These are phyloP conservation scores for Camptogramma bilineatum DNA, from an alignment of 2,888 invertebrate species.

Conservation along the genomic window DNA sequence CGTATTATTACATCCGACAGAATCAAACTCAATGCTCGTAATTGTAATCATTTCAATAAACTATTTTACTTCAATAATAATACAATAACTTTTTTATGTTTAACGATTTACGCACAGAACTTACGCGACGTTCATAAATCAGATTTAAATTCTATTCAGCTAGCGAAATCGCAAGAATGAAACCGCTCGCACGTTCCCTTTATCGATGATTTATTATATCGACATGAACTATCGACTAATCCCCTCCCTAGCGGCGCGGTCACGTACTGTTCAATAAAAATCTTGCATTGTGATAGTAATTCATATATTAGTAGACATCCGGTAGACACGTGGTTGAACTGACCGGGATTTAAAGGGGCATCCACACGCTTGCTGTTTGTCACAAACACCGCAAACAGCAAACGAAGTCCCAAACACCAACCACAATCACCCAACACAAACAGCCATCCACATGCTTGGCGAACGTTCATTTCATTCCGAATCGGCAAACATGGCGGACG, in stretches of 20 bases:
- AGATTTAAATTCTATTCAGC: slow-evolving; percentile 11
- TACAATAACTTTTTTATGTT: too few species aligned
- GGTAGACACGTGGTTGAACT: slow-evolving; percentile 25
- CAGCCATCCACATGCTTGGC: too few species aligned
- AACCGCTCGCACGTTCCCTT: slow-evolving; percentile 27
- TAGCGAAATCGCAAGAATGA: slow-evolving; percentile 24
- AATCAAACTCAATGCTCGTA: too few species aligned
- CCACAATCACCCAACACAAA: too few species aligned
- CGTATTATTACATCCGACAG: too few species aligned
- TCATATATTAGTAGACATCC: slow-evolving; percentile 22
- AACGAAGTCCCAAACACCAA: too few species aligned
- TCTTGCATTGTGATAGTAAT: slow-evolving; percentile 30
- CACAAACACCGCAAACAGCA: too few species aligned
- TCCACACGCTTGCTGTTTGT: too few species aligned
- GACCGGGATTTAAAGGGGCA: too few species aligned
- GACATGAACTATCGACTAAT: slow-evolving; percentile 37
- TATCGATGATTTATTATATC: slow-evolving; percentile 18
- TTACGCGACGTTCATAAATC: slow-evolving; percentile 10
- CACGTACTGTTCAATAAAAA: slow-evolving; percentile 40
- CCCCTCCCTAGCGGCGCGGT: slow-evolving; percentile 40
- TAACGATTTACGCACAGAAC: neutral
- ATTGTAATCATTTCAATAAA: neutral
- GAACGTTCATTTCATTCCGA: too few species aligned
- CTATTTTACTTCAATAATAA: neutral
- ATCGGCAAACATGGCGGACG: too few species aligned